Evolutionary conservation across 2,888 invertebrate species (phyloP).

Genomic region (Agriopis marginaria): DNA sequence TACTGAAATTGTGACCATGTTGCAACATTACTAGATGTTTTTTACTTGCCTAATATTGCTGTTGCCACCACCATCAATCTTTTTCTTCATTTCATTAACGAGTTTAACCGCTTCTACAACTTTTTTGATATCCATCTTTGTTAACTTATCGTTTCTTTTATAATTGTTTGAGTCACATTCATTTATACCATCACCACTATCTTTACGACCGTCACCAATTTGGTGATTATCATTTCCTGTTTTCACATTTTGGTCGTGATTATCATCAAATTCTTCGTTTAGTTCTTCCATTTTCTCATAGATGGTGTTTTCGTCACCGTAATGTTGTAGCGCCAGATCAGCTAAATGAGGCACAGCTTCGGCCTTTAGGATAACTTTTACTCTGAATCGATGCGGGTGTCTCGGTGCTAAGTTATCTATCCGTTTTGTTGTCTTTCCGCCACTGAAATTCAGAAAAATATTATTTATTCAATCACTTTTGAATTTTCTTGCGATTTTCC

Average conservation of each 20-base stretch:
- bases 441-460: slow-evolving; percentile 61
- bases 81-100: slow-evolving; percentile 15
- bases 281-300: slow-evolving; percentile 48
- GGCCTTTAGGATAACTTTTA: slow-evolving; percentile 68
- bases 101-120: slow-evolving; percentile 14
- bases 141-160: background rate
- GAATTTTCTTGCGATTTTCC: too few species aligned
- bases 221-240: background rate
- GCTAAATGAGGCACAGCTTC: slow-evolving; percentile 57
- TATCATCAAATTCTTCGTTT: slow-evolving; percentile 19
- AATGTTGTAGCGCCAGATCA: slow-evolving; percentile 57
- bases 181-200: background rate
- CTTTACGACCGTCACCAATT: background rate
- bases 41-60: background rate
- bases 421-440: slow-evolving; percentile 70
- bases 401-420: slow-evolving; percentile 79
- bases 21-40: too few species aligned
- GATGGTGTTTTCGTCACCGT: slow-evolving; percentile 56
- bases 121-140: slow-evolving; percentile 13
- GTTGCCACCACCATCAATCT: background rate
- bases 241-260: background rate
- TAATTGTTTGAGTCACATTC: background rate
- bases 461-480: too few species aligned
- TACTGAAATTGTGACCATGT: too few species aligned
- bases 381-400: slow-evolving; percentile 79